A percentile compares a stretch with the other conserved stretches of the same genome.
Conservation (phyloP, 2,888 invertebrate genomes). For the Standfussiana lucernea region DNA sequence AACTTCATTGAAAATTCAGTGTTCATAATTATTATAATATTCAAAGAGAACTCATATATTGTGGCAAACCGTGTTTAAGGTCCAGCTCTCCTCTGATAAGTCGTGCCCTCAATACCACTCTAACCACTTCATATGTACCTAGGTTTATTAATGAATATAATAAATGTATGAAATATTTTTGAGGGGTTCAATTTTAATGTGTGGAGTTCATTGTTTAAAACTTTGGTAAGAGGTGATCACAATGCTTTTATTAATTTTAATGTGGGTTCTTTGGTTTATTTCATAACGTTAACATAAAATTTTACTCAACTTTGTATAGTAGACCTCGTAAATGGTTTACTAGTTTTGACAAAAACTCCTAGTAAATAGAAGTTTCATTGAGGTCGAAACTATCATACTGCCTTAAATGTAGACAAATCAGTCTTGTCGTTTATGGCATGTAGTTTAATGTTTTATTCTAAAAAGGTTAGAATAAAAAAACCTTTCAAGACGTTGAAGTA, state of each 20-base stretch:
- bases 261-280: background rate
- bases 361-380: too few relatives aligned
- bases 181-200: background rate
- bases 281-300: background rate
- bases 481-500: too few relatives aligned
- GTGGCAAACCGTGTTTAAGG: slow-evolving; percentile 3
- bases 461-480: too few relatives aligned
- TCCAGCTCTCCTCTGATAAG: slow-evolving; percentile 8
- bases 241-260: background rate
- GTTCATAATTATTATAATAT: slow-evolving; percentile 32
- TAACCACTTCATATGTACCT: slow-evolving; percentile 1
- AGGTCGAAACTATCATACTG: too few relatives aligned
- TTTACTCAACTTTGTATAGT: background rate
- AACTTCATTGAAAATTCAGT: slow-evolving; percentile 12
- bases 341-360: background rate
- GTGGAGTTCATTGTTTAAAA: background rate
- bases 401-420: too few relatives aligned
- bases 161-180: slow-evolving; percentile 14
- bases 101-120: slow-evolving; percentile 1
- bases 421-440: too few relatives aligned
- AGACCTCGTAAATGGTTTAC: background rate
- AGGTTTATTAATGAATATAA: background rate
- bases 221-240: background rate
- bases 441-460: too few relatives aligned
- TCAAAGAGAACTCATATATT: slow-evolving; percentile 24